Evolutionary conservation across 2,888 invertebrate species (phyloP), one percentile per base, ranked within the genome.

Genomic region (Spodoptera exigua): DNA sequence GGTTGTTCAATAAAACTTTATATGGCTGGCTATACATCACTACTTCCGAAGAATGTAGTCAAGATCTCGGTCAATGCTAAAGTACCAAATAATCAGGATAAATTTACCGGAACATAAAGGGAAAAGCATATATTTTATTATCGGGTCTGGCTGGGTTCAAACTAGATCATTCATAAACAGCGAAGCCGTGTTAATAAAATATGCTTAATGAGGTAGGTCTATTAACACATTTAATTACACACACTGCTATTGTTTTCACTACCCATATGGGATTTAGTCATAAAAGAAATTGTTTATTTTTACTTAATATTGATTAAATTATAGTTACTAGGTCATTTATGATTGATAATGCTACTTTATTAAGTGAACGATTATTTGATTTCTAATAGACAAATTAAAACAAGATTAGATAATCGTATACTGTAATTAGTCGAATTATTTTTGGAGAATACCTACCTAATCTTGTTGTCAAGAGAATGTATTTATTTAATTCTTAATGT

Each of bases 31-130:
- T 52, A 54, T 61, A 21, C 47, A 55, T 70, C 63, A 51, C 48
- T 13, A 16, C 10, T 39, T 69, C 35, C 21, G 34, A 51, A 48
- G 55, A 43, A 62, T 61, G 27, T 27, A n/a, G 40, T 61, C 54
- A 74, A 52, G 46, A 69, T 69, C 51, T 74, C 43, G 70, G 74
- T 68, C 62, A 69, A 54, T 61, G 74, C 11, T 46, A 35, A 17
- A 34, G n/a, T 21, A n/a, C 37, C 49, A n/a, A 49, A 37, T 57
- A 49, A 47, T 18, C 35, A 36, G 21, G 14, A 2, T 16, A n/a
- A 16, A 39, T 36, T 5, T 2, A 40, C 13, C 39, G 35, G 9
- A 35, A 13, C n/a, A 27, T 16, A n/a, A 10, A 18, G 11, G 43
- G 7, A 14, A 40, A 27, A 17, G 27, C 17, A 51, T 43, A 12